phyloP scores from a whole-genome alignment of 2,113 vertebrate species.

The Redunca redunca region DNA sequence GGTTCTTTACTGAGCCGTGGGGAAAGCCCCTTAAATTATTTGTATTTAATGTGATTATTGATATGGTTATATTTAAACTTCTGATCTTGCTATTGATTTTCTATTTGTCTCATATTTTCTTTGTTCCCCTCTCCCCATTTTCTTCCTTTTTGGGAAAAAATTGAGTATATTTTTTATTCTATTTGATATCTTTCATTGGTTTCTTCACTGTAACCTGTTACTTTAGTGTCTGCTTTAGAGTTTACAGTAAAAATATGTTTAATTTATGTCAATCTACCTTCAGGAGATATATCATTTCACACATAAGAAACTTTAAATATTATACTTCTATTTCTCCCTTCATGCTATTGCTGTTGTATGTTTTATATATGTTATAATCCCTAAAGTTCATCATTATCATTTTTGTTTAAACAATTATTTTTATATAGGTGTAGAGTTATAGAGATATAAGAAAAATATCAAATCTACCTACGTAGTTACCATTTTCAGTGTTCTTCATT shows the following conservation, averaged over 20 bases:
- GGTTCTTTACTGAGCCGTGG: background rate
- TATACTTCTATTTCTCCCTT: background rate
- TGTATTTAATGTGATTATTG: background rate
- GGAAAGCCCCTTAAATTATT: background rate
- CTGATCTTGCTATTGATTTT: background rate
- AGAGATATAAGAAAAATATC: background rate
- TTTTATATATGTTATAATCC: background rate
- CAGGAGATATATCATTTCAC: background rate
- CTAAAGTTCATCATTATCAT: background rate
- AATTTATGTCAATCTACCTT: background rate
- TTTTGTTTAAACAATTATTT: background rate
- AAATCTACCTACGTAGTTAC: background rate
- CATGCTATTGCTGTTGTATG: background rate
- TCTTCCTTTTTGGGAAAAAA: background rate
- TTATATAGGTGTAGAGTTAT: background rate
- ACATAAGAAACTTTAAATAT: background rate
- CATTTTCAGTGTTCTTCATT: background rate
- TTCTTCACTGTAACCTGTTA: background rate
- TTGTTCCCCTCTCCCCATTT: background rate
- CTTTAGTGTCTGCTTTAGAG: background rate
- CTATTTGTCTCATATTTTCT: background rate
- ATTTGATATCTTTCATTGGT: background rate
- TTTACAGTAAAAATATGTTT: background rate
- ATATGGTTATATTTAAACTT: background rate
- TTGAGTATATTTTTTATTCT: background rate